Base-by-base conservation (phyloP, 2,888 invertebrate genomes). In the Chymomyza fuscimana region DNA sequence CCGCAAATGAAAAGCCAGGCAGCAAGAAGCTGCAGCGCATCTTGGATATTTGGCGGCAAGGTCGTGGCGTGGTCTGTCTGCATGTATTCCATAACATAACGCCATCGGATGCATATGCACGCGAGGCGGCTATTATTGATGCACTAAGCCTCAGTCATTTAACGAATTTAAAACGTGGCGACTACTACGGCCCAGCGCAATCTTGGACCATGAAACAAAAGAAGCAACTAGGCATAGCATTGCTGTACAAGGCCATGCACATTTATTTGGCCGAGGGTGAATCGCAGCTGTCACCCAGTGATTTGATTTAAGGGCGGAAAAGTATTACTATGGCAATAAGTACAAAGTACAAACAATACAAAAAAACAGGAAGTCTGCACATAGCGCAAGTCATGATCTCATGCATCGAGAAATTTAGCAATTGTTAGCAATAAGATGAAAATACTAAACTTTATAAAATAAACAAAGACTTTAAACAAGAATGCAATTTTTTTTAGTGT, bases 51-150 rank as follows among this genome's bases (percentile, higher is more conserved):
- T 99, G 99, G 99, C 93, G 94, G 0, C 93, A 93, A 77, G 95
- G 95, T 67, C 93, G 94, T 15, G 99, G 99, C 0, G 98, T 99
- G 0, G 94, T 99, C 0, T 97, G 98, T 69, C 92, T 99, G 1
- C 97, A 97, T 84, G 94, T 98, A 59, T 99, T 97, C 90, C 97
- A 97, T 86, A 97, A 98, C 91, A 95, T 96, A 1, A 95, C 97
- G 63, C 96, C 97, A 0, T 96, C 95, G 0, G 99, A 99, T 91
- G 99, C 99, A 0, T 97, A 96, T 80, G 97, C 98, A 0, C 93
- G 98, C 75, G 99, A 99, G 91, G 98, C 98, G 0, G 95, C 97
- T 10, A 98, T 99, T 94, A 98, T 99, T 16, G 97, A 97, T 82
- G 97, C 97, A 0, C 91, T 99, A 7, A 96, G 96, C 0, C 83